Percentiles rank a stretch among this genome's conserved stretches.
phyloP scores from a whole-genome alignment of 1,140 invertebrate genomes.

The Drosophila rhopaloa region DNA sequence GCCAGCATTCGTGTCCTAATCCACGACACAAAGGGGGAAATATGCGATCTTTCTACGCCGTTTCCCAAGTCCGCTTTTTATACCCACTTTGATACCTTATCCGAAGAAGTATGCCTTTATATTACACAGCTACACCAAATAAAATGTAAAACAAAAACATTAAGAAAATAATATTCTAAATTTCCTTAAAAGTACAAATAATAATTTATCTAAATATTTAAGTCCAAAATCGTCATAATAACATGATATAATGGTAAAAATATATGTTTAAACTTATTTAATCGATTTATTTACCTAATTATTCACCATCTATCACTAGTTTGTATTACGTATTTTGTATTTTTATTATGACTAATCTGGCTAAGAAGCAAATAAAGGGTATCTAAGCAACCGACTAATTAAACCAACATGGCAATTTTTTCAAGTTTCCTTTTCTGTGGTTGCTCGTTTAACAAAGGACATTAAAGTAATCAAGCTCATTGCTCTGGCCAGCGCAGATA shows the following conservation, averaged over 20 bases:
- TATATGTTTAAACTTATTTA: no score
- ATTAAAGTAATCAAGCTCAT: constrained; percentile 57
- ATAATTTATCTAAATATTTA: no score
- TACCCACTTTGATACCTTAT: constrained; percentile 3
- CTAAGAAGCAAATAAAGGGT: not conserved
- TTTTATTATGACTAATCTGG: not conserved
- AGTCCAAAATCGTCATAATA: no score
- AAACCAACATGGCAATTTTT: not conserved
- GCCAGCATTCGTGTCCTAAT: constrained; percentile 44
- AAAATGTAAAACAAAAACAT: no score
- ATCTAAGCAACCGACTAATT: not conserved
- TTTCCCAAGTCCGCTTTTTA: not conserved
- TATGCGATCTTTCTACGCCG: constrained; percentile 16
- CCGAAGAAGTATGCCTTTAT: no score
- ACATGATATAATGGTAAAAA: no score
- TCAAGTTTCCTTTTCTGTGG: constrained; percentile 10
- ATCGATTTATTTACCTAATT: no score
- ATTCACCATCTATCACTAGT: no score
- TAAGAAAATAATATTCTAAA: no score
- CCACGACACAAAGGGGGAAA: constrained; percentile 18
- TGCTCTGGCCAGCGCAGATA: constrained; percentile 25
- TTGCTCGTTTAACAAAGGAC: constrained; percentile 48
- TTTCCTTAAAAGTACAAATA: no score
- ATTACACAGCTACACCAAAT: no score
- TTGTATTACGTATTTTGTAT: no score